Conservation (phyloP, 2,888 invertebrate genomes). For the Phyllotreta striolata region DNA sequence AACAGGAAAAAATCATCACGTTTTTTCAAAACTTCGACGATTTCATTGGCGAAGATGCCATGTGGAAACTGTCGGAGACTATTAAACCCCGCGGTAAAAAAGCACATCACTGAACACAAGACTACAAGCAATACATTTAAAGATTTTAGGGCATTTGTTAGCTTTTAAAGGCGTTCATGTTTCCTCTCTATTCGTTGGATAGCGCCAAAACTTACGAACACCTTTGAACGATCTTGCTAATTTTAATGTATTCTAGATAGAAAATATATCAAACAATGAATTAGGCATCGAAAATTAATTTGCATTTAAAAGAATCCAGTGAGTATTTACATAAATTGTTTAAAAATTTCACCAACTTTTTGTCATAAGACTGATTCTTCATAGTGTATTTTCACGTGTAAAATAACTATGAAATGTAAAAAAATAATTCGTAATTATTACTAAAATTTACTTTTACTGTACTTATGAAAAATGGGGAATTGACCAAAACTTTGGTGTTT, state of each 20-base stretch:
- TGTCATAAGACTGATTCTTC: slow-evolving; percentile 53
- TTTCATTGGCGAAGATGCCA: slow-evolving; percentile 93
- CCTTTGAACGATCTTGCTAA: background rate
- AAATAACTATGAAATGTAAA: slow-evolving; percentile 8
- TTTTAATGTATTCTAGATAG: background rate
- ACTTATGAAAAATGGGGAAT: too few species aligned
- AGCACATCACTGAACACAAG: slow-evolving; percentile 46
- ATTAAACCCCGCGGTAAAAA: slow-evolving; percentile 88
- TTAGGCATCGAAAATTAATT: slow-evolving; percentile 40
- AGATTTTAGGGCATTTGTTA: slow-evolving; percentile 46
- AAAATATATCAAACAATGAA: slow-evolving; percentile 39
- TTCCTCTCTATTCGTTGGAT: background rate
- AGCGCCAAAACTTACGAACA: slow-evolving; percentile 9
- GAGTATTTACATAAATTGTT: slow-evolving; percentile 28
- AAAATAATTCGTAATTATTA: slow-evolving; percentile 1
- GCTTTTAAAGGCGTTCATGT: slow-evolving; percentile 26
- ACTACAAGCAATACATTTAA: slow-evolving; percentile 40
- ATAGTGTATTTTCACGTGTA: slow-evolving; percentile 43
- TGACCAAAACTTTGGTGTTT: too few species aligned
- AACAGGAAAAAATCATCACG: slow-evolving; percentile 90
- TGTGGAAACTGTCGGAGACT: slow-evolving; percentile 98
- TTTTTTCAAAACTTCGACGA: slow-evolving; percentile 98
- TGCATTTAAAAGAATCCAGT: slow-evolving; percentile 6
- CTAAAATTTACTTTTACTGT: too few species aligned
- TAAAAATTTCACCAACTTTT: slow-evolving; percentile 42